These are phyloP conservation scores for Drosophila colorata DNA, from an alignment of 2,888 invertebrate species.

Conservation along the genomic window DNA sequence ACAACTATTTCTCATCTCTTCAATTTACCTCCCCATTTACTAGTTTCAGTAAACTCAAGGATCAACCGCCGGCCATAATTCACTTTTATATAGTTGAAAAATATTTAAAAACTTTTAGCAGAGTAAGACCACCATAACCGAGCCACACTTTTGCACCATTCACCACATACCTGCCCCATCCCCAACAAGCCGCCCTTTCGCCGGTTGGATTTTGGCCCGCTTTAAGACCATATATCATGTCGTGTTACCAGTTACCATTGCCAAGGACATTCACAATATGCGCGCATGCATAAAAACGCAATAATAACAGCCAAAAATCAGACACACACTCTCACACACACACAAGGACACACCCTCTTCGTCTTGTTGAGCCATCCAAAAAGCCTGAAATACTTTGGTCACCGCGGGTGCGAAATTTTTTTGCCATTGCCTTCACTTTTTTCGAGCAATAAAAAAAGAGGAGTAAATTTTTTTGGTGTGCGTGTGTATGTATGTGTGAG, in stretches of 20 bases:
- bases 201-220: constrained; percentile 45
- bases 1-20: constrained; percentile 15
- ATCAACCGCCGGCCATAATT: constrained; percentile 55
- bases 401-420: constrained; percentile 72
- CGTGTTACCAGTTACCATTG: constrained; percentile 61
- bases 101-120: constrained; percentile 67
- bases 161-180: not conserved
- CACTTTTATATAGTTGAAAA: constrained; percentile 60
- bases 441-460: constrained; percentile 18
- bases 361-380: constrained; percentile 14
- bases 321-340: constrained; percentile 6
- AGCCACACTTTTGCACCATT: constrained; percentile 26
- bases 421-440: constrained; percentile 37
- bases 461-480: constrained; percentile 23
- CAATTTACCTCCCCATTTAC: constrained; percentile 35
- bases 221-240: constrained; percentile 76
- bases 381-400: constrained; percentile 68
- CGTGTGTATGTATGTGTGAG: too few relatives aligned
- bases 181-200: not conserved
- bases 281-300: constrained; percentile 79
- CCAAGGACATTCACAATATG: constrained; percentile 81
- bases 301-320: constrained; percentile 66
- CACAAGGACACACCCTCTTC: not conserved
- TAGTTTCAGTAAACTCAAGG: constrained; percentile 7
- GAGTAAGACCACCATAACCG: constrained; percentile 36